Evolutionary conservation across 1,140 invertebrate species (phyloP), one percentile per base, ranked within the genome.

Genomic region (Oedothorax gibbosus): DNA sequence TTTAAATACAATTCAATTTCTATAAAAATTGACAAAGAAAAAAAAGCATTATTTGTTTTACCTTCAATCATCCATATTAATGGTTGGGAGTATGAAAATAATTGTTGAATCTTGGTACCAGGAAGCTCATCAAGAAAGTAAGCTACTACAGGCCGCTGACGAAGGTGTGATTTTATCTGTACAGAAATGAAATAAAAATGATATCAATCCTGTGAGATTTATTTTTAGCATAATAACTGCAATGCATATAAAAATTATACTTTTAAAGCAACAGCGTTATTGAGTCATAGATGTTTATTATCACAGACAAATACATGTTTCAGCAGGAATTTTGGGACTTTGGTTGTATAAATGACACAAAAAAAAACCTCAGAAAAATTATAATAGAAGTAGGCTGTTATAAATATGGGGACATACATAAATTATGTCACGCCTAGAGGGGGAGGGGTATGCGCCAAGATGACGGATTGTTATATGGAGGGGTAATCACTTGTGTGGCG

Each of bases 111-210:
- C 56, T 84, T 84, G 0, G 71, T 50, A 20, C 60, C 76, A 15
- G 81, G 81, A 35, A 84, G 21, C 20, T 84, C 72, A 76, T 84
- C 81, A 35, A 84, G 57, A 76, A 84, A 84, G n/a, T 84, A 84
- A 15, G 69, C 21, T 11, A 84, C 53, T 57, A 54, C 20, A 66
- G 81, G 71, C 64, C 66, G 65, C 57, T 66, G 18, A 54, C 72
- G 72, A 66, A 84, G 20, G 66, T 15, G 76, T 51, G 15, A 15
- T 51, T 75, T 60, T 6, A 75, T 12, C 81, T 84, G 35, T 35
- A 75, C 65, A 1, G 49, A 50, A 84, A 50, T 21, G 20, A 2
- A 5, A 49, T 21, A 71, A n/a, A 7, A 53, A n/a, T 53, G 12
- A 15, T n/a, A 20, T 51, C 53, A 15, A 51, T n/a, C 5, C 5